These are phyloP conservation scores for Priocnemis perturbator DNA, from an alignment of 2,888 invertebrate species.

Conservation along the genomic window DNA sequence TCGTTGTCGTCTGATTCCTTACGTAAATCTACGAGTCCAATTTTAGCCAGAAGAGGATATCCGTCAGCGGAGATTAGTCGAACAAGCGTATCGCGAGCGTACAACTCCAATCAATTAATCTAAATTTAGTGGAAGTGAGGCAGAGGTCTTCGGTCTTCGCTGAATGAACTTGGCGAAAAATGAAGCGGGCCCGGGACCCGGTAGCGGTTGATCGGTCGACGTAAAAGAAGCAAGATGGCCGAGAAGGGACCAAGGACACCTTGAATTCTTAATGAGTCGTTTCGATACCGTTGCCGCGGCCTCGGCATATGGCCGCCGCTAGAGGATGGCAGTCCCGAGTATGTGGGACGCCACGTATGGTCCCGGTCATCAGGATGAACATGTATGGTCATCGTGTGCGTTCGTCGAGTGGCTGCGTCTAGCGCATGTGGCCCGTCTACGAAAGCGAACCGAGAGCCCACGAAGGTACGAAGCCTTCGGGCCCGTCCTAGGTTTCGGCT, in stretches of 20 bases:
- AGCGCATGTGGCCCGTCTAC: conserved; percentile 28
- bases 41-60: too few species aligned
- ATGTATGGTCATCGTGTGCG: conserved; percentile 62
- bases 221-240: conserved; percentile 36
- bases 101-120: not conserved
- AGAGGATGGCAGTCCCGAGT: conserved; percentile 38
- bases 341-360: conserved; percentile 68
- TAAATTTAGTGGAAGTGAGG: too few species aligned
- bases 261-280: conserved; percentile 66
- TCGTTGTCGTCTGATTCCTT: too few species aligned
- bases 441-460: conserved; percentile 21
- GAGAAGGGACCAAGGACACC: conserved; percentile 55
- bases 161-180: not conserved
- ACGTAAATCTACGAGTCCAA: too few species aligned
- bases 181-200: conserved; percentile 2
- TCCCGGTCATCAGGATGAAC: conserved; percentile 60
- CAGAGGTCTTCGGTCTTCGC: too few species aligned
- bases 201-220: conserved; percentile 23
- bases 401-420: conserved; percentile 24
- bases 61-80: not conserved
- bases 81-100: not conserved
- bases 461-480: not conserved
- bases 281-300: conserved; percentile 61
- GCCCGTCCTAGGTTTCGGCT: conserved; percentile 24
- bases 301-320: conserved; percentile 43